phyloP scores from a whole-genome alignment of 2,888 invertebrate genomes.

The Polia nebulosa region DNA sequence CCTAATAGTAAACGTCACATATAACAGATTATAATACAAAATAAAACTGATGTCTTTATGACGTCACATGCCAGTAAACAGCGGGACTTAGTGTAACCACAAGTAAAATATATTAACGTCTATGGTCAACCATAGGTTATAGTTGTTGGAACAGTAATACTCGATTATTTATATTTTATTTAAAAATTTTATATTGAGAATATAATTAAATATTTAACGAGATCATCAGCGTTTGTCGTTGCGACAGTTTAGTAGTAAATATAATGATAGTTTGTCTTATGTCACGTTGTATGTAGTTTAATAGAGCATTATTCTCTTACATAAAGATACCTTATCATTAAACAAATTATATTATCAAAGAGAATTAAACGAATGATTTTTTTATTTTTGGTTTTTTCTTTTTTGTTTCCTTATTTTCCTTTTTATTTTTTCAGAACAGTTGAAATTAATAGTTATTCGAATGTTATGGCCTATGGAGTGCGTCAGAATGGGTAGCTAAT shows the following conservation, averaged over 20 bases:
- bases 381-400: constrained; percentile 77
- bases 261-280: constrained; percentile 80
- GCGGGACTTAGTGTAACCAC: constrained; percentile 73
- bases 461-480: constrained; percentile 54
- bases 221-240: constrained; percentile 84
- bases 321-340: constrained; percentile 83
- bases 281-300: constrained; percentile 87
- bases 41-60: constrained; percentile 28
- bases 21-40: constrained; percentile 8
- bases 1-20: constrained; percentile 25
- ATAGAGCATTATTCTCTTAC: constrained; percentile 85
- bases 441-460: constrained; percentile 38
- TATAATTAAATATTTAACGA: constrained; percentile 81
- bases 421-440: constrained; percentile 60
- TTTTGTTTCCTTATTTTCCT: constrained; percentile 72
- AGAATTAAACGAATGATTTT: constrained; percentile 89
- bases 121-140: constrained; percentile 87
- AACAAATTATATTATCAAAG: constrained; percentile 87
- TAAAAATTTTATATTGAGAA: constrained; percentile 83
- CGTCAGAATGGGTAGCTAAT: constrained; percentile 34
- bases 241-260: constrained; percentile 79
- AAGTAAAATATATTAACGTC: constrained; percentile 80
- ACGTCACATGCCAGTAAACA: constrained; percentile 59
- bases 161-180: constrained; percentile 90
- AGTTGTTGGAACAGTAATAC: constrained; percentile 90